Conservation (phyloP, 2,888 invertebrate species). For the Subacronicta megacephala region DNA sequence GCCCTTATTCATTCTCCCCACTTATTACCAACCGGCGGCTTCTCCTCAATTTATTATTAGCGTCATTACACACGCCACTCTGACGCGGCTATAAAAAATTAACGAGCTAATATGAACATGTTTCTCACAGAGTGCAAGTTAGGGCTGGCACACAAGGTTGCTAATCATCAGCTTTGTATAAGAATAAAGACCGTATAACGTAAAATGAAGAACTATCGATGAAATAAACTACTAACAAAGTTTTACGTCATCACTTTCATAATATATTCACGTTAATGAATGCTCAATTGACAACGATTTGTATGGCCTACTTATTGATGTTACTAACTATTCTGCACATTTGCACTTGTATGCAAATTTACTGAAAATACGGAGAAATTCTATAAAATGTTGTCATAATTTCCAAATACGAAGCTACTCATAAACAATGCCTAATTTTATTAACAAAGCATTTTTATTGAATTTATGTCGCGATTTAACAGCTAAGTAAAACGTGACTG, state of each 20-base stretch:
- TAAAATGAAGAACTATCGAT: neutral
- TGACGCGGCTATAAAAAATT: slow-evolving; percentile 49
- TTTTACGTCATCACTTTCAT: neutral
- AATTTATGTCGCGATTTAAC: no score
- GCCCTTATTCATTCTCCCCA: slow-evolving; percentile 16
- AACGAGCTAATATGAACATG: slow-evolving; percentile 42
- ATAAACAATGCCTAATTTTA: no score
- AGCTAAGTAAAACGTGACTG: no score
- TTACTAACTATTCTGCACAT: neutral
- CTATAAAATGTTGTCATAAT: no score
- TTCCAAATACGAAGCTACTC: no score
- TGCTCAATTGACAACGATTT: slow-evolving; percentile 1
- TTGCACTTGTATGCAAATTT: no score
- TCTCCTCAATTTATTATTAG: slow-evolving; percentile 44
- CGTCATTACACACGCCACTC: slow-evolving; percentile 38
- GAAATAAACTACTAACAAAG: neutral
- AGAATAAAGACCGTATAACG: neutral
- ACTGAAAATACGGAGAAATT: no score
- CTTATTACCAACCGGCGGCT: slow-evolving; percentile 20
- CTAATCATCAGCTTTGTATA: no score
- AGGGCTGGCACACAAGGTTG: neutral
- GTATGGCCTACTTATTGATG: neutral
- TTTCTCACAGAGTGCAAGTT: slow-evolving; percentile 30
- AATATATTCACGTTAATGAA: neutral
- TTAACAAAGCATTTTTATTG: no score